A percentile compares a stretch with the other conserved stretches of the same genome.
phyloP scores from a whole-genome alignment of 2,888 invertebrate genomes.

The Proisotoma minuta region DNA sequence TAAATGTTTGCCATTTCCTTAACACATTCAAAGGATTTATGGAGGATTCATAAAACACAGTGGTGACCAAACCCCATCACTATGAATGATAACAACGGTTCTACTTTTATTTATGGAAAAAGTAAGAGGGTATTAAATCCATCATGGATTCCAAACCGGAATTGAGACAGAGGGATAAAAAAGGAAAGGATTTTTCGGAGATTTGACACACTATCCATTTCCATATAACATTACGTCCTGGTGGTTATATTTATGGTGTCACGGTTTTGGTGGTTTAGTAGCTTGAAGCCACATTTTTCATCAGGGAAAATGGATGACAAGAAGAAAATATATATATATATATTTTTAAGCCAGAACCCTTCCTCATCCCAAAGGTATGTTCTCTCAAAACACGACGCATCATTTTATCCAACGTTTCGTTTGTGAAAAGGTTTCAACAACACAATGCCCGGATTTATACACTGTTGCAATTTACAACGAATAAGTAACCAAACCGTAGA shows the following conservation, averaged over 20 bases:
- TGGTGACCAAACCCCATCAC: neutral
- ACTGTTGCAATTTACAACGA: conserved; percentile 30
- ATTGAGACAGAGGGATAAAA: no score
- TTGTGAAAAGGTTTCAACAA: conserved; percentile 9
- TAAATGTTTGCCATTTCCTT: conserved; percentile 4
- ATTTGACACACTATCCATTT: conserved; percentile 4
- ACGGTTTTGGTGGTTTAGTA: no score
- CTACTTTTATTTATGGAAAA: no score
- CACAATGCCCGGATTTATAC: conserved; percentile 36
- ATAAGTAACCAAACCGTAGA: no score
- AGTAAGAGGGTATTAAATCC: no score
- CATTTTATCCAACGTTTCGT: no score
- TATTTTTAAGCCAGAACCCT: neutral
- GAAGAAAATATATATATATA: conserved; percentile 7
- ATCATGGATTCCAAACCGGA: no score
- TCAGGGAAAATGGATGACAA: conserved; percentile 7
- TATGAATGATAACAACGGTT: neutral
- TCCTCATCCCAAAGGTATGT: no score
- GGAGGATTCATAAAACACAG: neutral
- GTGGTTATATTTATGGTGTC: no score
- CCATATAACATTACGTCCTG: no score
- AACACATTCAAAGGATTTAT: neutral
- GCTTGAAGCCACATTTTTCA: conserved; percentile 9
- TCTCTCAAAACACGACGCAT: no score
- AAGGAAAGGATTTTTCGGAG: conserved; percentile 1